Percentiles rank a stretch among this genome's conserved stretches.
Conservation (phyloP, 1,140 invertebrate species). For the Drosophila triauraria region DNA sequence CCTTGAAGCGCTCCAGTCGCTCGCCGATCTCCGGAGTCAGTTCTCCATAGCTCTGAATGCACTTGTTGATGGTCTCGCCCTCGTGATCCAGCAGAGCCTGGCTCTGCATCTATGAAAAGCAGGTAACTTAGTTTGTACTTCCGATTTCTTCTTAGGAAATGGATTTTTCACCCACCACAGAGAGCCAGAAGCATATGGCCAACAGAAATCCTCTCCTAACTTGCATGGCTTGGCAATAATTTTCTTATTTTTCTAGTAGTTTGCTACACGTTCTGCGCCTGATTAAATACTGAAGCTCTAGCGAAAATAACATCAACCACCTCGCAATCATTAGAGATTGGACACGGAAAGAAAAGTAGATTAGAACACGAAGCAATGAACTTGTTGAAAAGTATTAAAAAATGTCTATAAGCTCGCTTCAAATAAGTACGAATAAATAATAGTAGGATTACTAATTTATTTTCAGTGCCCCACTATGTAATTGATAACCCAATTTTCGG, state of each 20-base stretch:
- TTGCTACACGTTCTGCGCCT: conserved; percentile 37
- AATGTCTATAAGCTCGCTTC: too few relatives aligned
- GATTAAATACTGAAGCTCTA: conserved; percentile 61
- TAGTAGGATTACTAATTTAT: background rate
- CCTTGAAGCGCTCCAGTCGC: conserved; percentile 62
- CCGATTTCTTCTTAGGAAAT: fast-evolving
- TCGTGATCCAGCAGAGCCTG: conserved; percentile 43
- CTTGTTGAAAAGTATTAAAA: background rate
- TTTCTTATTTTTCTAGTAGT: conserved; percentile 5
- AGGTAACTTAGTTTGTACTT: background rate
- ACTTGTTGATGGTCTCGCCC: conserved; percentile 41
- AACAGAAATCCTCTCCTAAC: conserved; percentile 25
- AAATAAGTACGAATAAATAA: background rate
- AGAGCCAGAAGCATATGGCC: conserved; percentile 21
- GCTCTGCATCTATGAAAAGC: conserved; percentile 18
- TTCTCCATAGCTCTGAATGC: conserved; percentile 64
- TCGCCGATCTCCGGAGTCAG: conserved; percentile 35
- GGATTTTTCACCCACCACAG: conserved; percentile 15
- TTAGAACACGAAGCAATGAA: background rate
- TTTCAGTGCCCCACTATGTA: conserved; percentile 11
- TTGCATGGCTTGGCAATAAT: conserved; percentile 1
- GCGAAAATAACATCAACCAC: conserved; percentile 45
- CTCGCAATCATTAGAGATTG: conserved; percentile 9
- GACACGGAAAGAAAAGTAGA: conserved; percentile 13
- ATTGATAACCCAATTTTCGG: conserved; percentile 61